A percentile compares a stretch with the other conserved stretches of the same genome.
Conservation (phyloP, 1,140 invertebrate species). For the Pogonus chalceus region DNA sequence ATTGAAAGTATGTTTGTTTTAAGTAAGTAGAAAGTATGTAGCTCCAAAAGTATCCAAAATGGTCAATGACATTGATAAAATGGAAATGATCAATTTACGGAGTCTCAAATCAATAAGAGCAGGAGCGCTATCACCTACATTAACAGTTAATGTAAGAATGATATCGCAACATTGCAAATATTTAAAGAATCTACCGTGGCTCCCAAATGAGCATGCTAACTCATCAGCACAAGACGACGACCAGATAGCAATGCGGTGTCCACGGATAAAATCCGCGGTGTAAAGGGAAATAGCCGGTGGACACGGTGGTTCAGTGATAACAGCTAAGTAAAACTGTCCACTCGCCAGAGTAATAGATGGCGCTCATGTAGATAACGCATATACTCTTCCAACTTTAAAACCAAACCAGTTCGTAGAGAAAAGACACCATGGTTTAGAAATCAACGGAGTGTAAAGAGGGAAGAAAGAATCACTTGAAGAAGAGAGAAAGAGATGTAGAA, state of each 20-base stretch:
- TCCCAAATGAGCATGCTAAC: background rate
- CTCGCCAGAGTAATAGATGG: conserved; percentile 1
- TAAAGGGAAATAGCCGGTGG: background rate
- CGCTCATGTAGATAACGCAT: background rate
- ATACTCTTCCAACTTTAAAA: background rate
- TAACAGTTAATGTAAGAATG: too few relatives aligned
- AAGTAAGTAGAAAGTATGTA: too few relatives aligned
- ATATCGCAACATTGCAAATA: too few relatives aligned
- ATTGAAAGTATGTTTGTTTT: too few relatives aligned
- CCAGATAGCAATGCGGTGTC: background rate
- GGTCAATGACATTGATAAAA: background rate
- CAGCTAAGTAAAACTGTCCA: conserved; percentile 7
- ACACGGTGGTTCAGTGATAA: conserved; percentile 4
- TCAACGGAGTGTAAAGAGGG: too few relatives aligned
- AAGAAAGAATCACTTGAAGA: background rate
- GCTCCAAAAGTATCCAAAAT: too few relatives aligned
- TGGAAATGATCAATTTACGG: too few relatives aligned
- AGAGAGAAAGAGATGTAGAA: background rate
- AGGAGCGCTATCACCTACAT: too few relatives aligned
- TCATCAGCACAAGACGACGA: background rate
- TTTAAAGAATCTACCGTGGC: too few relatives aligned
- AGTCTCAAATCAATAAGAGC: too few relatives aligned
- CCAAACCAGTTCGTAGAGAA: background rate
- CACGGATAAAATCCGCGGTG: background rate
- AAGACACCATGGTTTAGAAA: too few relatives aligned